Base-by-base conservation (phyloP, 2,888 invertebrate genomes). In the Lamproptera curius region DNA sequence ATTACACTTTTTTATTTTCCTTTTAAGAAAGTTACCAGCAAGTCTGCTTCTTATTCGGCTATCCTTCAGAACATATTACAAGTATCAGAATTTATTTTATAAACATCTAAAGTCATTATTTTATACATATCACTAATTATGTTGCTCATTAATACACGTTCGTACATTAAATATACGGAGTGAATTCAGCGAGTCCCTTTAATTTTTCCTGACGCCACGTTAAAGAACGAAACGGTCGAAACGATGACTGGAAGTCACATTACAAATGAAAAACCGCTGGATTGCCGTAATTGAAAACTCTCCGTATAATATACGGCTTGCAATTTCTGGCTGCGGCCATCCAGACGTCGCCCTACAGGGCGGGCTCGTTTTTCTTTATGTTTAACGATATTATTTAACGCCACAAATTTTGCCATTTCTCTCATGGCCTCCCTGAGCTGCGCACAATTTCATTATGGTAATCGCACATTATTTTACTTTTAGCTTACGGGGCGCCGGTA, bases 261-360 rank as follows among this genome's bases (percentile, higher is more conserved):
- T 84, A 83, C 76, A 76, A 83, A 82, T 86, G 85, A 86, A 85
- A 86, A 86, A 86, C 85, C 87, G 80, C 85, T 62, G 80, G 82
- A 83, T 85, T 83, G 82, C 73, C 70, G 83, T 87, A 87, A 86
- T 87, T 87, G 87, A 87, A 87, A 87, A 87, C 85, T 87, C 85
- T 76, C 80, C 72, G 79, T 76, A 76, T 84, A 84, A 87, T 84
- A 84, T 86, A 86, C 82, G 86, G 73, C 79, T 77, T 73, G 82
- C 86, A 86, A 86, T 87, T 86, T 85, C 78, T 77, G 76, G 73
- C 76, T 69, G 70, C 65, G 65, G 57, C 49, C 36, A 41, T 40
- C 36, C 41, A 55, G 55, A 56, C 65, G 58, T 65, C 65, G 72
- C 77, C 73, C 77, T 76, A 71, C 66, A 75, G 80, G 79, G 74